phyloP scores from a whole-genome alignment of 2,797 vertebrate species.

The Ciconia nigra region DNA sequence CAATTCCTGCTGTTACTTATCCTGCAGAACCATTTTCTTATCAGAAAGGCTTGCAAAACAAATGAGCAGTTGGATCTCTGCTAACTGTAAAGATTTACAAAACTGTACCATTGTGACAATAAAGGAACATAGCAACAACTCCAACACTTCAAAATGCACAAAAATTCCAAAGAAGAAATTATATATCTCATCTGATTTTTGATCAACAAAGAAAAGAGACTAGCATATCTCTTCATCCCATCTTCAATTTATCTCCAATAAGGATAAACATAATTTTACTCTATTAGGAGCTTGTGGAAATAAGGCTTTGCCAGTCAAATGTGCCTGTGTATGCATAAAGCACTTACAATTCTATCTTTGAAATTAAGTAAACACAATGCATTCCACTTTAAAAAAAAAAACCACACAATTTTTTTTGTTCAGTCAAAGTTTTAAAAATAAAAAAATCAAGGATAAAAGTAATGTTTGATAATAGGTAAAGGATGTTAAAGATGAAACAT shows the following conservation, averaged over 20 bases:
- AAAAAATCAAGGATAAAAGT: not conserved
- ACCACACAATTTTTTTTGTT: not conserved
- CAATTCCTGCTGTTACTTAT: conserved; percentile 52
- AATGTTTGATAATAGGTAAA: not conserved
- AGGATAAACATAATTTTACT: not conserved
- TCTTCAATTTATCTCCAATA: not conserved
- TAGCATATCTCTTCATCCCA: not conserved
- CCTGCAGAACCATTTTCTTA: conserved; percentile 43
- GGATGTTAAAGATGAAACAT: not conserved
- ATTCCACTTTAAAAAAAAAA: not conserved
- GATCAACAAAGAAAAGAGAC: not conserved
- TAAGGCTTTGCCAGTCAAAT: not conserved
- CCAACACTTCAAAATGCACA: not conserved
- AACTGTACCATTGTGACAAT: not conserved
- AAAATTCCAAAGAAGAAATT: not conserved
- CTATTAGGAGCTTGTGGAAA: not conserved
- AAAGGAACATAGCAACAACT: not conserved
- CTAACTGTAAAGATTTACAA: conserved; percentile 34
- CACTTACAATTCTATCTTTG: not conserved
- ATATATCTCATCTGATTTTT: not conserved
- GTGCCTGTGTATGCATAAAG: not conserved
- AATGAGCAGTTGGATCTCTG: conserved; percentile 15
- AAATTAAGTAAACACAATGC: not conserved
- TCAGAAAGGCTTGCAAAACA: conserved; percentile 36
- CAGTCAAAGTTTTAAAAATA: not conserved